Percentiles rank a stretch among this genome's conserved stretches.
Conservation (phyloP, 2,797 vertebrate species). For the Sandelia bainsii region DNA sequence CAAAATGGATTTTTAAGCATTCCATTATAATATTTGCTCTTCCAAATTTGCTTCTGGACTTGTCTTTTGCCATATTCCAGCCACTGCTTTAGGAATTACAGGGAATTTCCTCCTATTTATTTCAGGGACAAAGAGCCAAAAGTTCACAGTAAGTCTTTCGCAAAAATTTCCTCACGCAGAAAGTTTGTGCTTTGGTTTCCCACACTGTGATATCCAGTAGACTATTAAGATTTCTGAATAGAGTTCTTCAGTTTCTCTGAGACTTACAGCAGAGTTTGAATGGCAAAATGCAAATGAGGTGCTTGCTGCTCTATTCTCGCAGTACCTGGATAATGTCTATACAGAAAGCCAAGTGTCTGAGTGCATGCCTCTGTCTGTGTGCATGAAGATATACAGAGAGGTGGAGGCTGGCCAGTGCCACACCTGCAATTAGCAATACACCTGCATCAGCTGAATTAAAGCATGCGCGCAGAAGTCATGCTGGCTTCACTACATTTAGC, state of each 20-base stretch:
- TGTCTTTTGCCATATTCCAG: slow-evolving; percentile 27
- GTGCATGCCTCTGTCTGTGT: slow-evolving; percentile 25
- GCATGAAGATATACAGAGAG: slow-evolving; percentile 71
- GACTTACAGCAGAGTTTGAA: slow-evolving; percentile 93
- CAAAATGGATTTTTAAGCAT: slow-evolving; percentile 50
- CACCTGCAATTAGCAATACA: slow-evolving; percentile 97
- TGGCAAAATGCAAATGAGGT: slow-evolving; percentile 93
- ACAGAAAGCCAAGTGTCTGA: slow-evolving; percentile 78
- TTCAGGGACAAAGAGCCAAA: slow-evolving; percentile 60
- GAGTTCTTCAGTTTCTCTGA: slow-evolving; percentile 89
- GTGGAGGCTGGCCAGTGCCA: slow-evolving; percentile 84
- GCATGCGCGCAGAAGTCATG: slow-evolving; percentile 84
- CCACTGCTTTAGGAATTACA: slow-evolving; percentile 8
- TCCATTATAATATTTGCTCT: slow-evolving; percentile 8
- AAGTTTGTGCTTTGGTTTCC: slow-evolving; percentile 87
- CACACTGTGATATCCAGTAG: slow-evolving; percentile 92
- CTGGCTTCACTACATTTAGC: slow-evolving; percentile 81
- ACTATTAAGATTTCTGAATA: slow-evolving; percentile 95
- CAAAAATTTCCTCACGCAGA: slow-evolving; percentile 81
- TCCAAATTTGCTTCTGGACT: slow-evolving; percentile 15
- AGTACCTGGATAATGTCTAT: slow-evolving; percentile 93
- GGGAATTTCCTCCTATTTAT: slow-evolving; percentile 58
- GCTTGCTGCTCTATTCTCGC: slow-evolving; percentile 92
- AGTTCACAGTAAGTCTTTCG: slow-evolving; percentile 64
- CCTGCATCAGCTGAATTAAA: slow-evolving; percentile 92